Evolutionary conservation across 2,113 vertebrate genomes (phyloP).

Genomic region (Malurus alboscapulatus): DNA sequence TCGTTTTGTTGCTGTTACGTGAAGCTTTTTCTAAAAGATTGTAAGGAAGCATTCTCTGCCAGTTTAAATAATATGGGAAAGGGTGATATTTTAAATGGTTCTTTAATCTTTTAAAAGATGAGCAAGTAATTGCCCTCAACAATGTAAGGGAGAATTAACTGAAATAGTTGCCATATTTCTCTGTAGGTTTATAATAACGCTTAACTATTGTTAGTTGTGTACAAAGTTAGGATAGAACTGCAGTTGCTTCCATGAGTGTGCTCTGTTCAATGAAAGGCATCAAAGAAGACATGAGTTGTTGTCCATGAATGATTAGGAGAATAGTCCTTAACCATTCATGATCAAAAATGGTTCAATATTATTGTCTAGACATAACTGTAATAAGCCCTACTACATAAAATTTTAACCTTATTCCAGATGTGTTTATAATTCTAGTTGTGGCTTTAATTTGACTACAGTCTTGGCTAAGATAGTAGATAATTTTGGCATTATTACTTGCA

Average conservation of each 20-base stretch:
- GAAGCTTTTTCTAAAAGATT: not conserved
- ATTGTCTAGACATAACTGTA: slow-evolving; percentile 68
- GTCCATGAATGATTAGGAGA: slow-evolving; percentile 33
- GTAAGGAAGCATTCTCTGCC: not conserved
- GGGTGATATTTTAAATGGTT: not conserved
- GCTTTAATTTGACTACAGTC: slow-evolving; percentile 66
- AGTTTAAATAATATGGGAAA: not conserved
- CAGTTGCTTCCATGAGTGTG: not conserved
- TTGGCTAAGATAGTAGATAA: slow-evolving; percentile 71
- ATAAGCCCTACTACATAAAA: slow-evolving; percentile 64
- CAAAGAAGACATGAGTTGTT: slow-evolving; percentile 9
- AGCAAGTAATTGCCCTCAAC: not conserved
- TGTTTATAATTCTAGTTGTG: slow-evolving; percentile 67
- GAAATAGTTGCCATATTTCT: slow-evolving; percentile 30
- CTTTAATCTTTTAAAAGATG: not conserved
- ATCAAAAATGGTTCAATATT: slow-evolving; percentile 44
- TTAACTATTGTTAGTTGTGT: not conserved
- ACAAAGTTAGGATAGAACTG: not conserved
- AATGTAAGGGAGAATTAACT: not conserved
- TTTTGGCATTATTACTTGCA: slow-evolving; percentile 78
- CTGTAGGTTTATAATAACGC: not conserved
- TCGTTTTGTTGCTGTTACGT: not conserved
- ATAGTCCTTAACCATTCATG: slow-evolving; percentile 52
- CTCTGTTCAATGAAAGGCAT: slow-evolving; percentile 35
- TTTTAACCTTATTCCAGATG: slow-evolving; percentile 64